Conservation (phyloP, 2,888 invertebrate species). For the Magallana nippona region DNA sequence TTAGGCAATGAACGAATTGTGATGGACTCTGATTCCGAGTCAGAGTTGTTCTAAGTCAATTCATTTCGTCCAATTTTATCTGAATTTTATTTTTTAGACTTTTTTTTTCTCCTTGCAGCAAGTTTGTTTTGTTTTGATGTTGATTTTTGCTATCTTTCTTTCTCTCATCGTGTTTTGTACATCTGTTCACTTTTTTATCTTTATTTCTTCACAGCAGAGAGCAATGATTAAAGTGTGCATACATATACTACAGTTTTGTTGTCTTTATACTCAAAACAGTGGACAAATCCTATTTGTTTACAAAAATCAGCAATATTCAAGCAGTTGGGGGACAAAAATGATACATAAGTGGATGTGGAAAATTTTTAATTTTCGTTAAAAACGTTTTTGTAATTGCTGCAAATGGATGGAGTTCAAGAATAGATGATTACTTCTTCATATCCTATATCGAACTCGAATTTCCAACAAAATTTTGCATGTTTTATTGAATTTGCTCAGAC, state of each 20-base stretch:
- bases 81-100: neutral
- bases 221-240: conserved; percentile 40
- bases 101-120: conserved; percentile 35
- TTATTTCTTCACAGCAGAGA: conserved; percentile 28
- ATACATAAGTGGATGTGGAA: no score
- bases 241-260: conserved; percentile 1
- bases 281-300: neutral
- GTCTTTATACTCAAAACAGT: neutral
- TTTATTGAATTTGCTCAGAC: no score
- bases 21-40: neutral
- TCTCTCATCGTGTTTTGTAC: conserved; percentile 38
- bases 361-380: no score
- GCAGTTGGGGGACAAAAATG: no score
- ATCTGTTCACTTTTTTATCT: conserved; percentile 37
- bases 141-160: conserved; percentile 34
- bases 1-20: conserved; percentile 14
- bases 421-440: no score
- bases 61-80: conserved; percentile 26
- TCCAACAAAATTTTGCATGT: no score
- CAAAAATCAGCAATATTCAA: neutral
- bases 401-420: no score
- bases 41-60: conserved; percentile 21
- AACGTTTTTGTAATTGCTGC: no score
- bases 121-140: conserved; percentile 41
- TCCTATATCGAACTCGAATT: no score